Percentiles rank a stretch among this genome's conserved stretches.
phyloP scores from a whole-genome alignment of 2,113 vertebrate species.

The Lonchura striata region DNA sequence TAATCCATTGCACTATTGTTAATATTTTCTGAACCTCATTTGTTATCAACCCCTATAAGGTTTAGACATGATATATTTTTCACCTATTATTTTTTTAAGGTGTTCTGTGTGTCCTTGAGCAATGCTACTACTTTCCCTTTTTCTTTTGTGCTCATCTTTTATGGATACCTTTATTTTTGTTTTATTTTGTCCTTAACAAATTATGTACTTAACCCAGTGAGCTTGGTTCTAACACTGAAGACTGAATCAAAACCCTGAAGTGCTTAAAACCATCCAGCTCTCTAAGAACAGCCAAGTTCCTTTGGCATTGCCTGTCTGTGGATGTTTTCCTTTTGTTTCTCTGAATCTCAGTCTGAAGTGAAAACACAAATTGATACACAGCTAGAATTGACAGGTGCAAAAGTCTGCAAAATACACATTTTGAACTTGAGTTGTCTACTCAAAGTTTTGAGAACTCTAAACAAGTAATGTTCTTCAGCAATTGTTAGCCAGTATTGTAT shows the following conservation, averaged over 20 bases:
- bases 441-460: background rate
- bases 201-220: background rate
- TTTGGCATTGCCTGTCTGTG: background rate
- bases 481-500: background rate
- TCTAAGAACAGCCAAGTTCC: background rate
- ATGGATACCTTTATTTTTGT: background rate
- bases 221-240: background rate
- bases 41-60: background rate
- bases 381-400: background rate
- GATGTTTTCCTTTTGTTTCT: background rate
- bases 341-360: background rate
- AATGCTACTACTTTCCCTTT: background rate
- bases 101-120: background rate
- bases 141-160: background rate
- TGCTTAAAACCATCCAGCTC: background rate
- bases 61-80: background rate
- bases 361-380: background rate
- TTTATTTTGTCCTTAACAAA: background rate
- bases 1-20: background rate
- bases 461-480: background rate
- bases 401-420: background rate
- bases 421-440: background rate
- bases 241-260: background rate
- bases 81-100: background rate
- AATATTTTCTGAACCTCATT: background rate